A percentile compares a stretch with the other conserved stretches of the same genome.
Evolutionary conservation across 2,888 invertebrate species (phyloP).

Genomic region (Meiosimyza platycephala): DNA sequence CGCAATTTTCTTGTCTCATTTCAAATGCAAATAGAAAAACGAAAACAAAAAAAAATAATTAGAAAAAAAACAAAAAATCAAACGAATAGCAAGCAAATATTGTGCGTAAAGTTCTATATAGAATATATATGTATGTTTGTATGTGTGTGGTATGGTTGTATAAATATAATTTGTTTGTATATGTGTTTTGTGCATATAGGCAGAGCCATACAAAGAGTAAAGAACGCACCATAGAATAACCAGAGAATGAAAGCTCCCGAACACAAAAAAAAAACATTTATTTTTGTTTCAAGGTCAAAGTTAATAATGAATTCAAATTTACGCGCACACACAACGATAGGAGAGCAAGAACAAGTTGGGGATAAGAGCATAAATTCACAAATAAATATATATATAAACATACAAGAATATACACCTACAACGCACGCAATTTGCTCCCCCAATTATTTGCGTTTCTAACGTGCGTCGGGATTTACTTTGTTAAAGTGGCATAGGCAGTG

Average conservation of each 20-base stretch:
- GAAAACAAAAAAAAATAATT: neutral
- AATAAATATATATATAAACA: neutral
- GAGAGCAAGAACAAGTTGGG: too few species aligned
- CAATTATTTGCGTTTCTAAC: neutral
- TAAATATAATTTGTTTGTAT: neutral
- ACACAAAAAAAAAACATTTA: constrained; percentile 5
- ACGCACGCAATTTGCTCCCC: too few species aligned
- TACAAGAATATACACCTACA: neutral
- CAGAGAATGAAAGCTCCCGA: neutral
- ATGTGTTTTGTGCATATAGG: neutral
- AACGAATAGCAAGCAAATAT: neutral
- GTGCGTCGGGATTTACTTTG: neutral
- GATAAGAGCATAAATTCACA: too few species aligned
- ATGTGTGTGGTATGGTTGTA: neutral
- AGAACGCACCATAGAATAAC: neutral
- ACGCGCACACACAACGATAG: neutral
- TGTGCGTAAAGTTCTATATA: constrained; percentile 21
- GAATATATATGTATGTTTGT: neutral
- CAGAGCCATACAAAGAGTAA: constrained; percentile 4
- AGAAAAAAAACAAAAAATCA: neutral
- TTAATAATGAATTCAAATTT: constrained; percentile 18
- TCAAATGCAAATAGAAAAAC: neutral
- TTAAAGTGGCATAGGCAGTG: neutral
- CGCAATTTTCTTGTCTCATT: too few species aligned
- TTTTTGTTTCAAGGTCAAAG: constrained; percentile 30